Percentiles rank a stretch among this genome's conserved stretches.
These are phyloP conservation scores for Myiothlypis coronata DNA, from an alignment of 2,797 vertebrate species.

Conservation along the genomic window DNA sequence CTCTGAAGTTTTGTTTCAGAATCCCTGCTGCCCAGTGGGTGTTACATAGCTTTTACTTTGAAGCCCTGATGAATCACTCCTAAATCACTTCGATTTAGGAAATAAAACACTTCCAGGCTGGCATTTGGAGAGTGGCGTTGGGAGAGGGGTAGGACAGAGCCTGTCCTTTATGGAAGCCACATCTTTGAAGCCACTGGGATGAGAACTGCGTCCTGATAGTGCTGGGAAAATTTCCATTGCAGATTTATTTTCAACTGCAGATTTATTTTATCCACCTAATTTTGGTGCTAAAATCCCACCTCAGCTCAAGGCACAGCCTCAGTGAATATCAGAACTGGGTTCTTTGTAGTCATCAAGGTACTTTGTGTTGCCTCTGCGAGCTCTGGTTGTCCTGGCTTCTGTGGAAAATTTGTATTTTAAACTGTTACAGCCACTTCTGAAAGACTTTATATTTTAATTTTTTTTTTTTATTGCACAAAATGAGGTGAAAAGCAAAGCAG, in stretches of 20 bases:
- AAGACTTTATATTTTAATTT: too few relatives aligned
- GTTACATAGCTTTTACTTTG: not conserved
- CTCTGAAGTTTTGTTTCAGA: not conserved
- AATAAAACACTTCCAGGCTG: not conserved
- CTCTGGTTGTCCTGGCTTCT: not conserved
- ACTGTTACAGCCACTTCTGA: not conserved
- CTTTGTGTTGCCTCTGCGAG: not conserved
- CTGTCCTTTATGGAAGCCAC: not conserved
- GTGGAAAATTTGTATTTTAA: not conserved
- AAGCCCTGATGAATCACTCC: not conserved
- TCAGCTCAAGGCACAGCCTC: not conserved
- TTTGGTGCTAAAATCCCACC: not conserved
- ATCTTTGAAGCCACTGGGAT: not conserved
- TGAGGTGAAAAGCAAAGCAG: not conserved
- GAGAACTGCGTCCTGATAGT: not conserved
- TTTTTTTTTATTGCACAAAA: not conserved
- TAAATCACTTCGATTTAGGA: not conserved
- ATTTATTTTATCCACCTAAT: not conserved
- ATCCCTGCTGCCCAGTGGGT: not conserved
- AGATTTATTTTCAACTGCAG: not conserved
- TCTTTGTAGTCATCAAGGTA: not conserved
- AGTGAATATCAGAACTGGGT: not conserved
- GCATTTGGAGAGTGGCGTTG: not conserved
- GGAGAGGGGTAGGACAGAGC: not conserved
- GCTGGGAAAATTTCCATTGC: not conserved